Base-by-base conservation (phyloP, 1,140 invertebrate species). In the Drosophila bocqueti region DNA sequence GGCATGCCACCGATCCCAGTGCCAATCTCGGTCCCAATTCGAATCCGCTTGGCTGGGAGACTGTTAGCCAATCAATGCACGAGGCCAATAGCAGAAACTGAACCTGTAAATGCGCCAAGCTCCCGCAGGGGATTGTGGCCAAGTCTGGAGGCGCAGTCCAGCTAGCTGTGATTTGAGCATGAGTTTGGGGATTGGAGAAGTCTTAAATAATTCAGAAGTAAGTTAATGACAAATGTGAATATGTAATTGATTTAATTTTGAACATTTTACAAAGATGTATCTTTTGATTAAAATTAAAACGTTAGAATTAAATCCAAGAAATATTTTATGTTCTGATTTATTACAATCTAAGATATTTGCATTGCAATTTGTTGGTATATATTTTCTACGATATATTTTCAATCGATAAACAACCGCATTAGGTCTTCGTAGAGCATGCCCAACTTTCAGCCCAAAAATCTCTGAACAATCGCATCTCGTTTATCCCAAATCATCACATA, bases 21-120 rank as follows among this genome's bases (percentile, higher is more conserved):
- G 46, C 29, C 52, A 29, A 50, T 36, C 18, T 31, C n/a, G 57
- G 63, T 26, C 52, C 59, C 52, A 21, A 24, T 16, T 2, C 64
- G 42, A 69, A 66, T 74, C 62, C 76, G 63, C 57, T 79, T 78
- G 62, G 54, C 78, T 16, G 13, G 4, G 4, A 72, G 43, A 74
- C 45, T 58, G 42, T 36, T 46, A 50, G 45, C 52, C 59, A 65
- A 50, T 66, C 55, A 46, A 54, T 40, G 58, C 52, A 60, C 65
- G 57, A 55, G 45, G 62, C 60, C 81, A 78, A 85, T 81, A 54
- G 74, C 77, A 69, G 78, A 74, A 71, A 74, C 61, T 43, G 74
- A 66, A 84, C 83, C 82, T 69, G 77, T 85, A 85, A 84, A 74
- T n/a, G 16, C 24, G 24, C 15, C 74, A 67, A n/a, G 40, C 18